Conservation (phyloP, 2,113 vertebrate genomes). For the Microtus ochrogaster region DNA sequence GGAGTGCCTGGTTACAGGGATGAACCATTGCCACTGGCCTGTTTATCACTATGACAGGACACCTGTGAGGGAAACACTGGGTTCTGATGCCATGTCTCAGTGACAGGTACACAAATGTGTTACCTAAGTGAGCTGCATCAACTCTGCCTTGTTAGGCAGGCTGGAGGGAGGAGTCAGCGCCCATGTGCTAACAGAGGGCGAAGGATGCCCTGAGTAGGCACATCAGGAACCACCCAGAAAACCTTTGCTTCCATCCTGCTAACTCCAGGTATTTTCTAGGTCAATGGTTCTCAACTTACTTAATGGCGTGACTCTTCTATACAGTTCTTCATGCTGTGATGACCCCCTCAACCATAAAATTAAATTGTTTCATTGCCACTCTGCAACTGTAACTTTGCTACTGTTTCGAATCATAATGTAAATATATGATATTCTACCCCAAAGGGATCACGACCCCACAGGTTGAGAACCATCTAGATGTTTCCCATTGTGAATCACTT, state of each 20-base stretch:
- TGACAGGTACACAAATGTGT: fast-evolving
- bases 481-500: background rate
- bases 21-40: no score
- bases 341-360: background rate
- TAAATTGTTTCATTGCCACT: background rate
- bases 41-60: background rate
- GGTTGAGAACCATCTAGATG: background rate
- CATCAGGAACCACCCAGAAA: background rate
- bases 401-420: background rate
- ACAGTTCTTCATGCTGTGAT: background rate
- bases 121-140: background rate
- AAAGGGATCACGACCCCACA: background rate
- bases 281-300: background rate
- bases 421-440: background rate
- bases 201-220: no score
- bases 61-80: background rate
- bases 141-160: background rate
- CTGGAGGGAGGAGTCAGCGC: background rate
- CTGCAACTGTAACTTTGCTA: background rate
- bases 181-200: background rate
- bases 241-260: fast-evolving
- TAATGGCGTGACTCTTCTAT: background rate
- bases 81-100: background rate
- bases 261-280: background rate
- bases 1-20: fast-evolving